Evolutionary conservation across 2,797 vertebrate genomes (phyloP).

Genomic region (Peromyscus attwateri): DNA sequence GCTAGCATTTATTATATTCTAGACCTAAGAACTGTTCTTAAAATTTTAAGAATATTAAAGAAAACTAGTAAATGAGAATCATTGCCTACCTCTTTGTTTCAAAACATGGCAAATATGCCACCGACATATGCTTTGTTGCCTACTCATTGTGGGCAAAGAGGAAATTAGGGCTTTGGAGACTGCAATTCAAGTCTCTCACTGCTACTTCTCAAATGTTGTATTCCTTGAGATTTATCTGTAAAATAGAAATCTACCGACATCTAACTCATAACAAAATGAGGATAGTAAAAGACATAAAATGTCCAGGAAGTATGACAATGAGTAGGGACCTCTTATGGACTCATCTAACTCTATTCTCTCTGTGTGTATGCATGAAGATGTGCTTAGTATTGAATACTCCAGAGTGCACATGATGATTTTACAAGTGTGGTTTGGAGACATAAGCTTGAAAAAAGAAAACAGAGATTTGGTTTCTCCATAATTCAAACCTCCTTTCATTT

Average conservation of each 20-base stretch:
- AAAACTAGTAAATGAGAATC: not conserved
- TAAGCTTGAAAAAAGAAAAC: not conserved
- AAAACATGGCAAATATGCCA: not conserved
- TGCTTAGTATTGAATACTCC: not conserved
- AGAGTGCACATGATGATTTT: not conserved
- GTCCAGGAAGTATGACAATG: not conserved
- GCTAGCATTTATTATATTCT: slow-evolving; percentile 19
- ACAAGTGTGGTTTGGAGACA: not conserved
- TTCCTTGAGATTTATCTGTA: not conserved
- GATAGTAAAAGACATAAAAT: slow-evolving; percentile 19
- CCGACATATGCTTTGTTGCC: not conserved
- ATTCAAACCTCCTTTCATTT: not conserved
- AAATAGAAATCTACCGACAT: not conserved
- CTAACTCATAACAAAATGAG: slow-evolving; percentile 18
- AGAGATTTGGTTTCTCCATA: not conserved
- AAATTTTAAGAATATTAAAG: not conserved
- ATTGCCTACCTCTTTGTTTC: not conserved
- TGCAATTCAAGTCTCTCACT: not conserved
- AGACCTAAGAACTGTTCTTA: not conserved
- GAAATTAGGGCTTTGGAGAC: not conserved
- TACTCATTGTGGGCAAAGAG: not conserved
- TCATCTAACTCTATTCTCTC: not conserved
- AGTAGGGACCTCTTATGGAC: not conserved
- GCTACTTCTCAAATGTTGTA: not conserved
- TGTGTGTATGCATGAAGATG: not conserved